Percentiles rank a stretch among this genome's conserved stretches.
Evolutionary conservation across 2,888 invertebrate genomes (phyloP).

Genomic region (Noctua comes): DNA sequence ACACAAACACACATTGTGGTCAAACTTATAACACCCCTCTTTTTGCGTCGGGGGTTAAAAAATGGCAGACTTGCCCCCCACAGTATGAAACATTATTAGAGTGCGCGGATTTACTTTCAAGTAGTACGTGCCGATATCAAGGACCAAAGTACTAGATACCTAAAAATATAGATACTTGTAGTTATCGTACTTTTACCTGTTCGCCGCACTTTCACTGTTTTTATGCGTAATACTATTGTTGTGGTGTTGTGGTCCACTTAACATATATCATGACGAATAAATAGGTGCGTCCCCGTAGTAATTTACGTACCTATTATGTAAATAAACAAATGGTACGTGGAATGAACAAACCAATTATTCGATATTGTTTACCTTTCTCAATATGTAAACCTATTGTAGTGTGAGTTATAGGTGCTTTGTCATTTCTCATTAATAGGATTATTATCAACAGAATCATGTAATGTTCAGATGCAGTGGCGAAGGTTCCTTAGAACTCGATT

Average conservation of each 20-base stretch:
- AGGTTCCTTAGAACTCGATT: too few relatives aligned
- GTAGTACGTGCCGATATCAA: background rate
- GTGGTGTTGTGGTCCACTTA: background rate
- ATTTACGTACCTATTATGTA: background rate
- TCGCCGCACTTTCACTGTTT: background rate
- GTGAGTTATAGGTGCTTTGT: background rate
- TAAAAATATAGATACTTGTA: background rate
- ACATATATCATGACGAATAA: background rate
- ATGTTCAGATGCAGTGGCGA: background rate
- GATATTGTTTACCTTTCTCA: constrained; percentile 6
- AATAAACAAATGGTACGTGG: background rate
- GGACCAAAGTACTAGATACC: background rate
- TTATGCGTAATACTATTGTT: background rate
- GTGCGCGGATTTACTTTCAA: background rate
- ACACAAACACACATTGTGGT: too few relatives aligned
- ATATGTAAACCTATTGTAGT: background rate
- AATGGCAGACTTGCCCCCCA: background rate
- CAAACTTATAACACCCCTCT: too few relatives aligned
- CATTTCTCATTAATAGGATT: constrained; percentile 19
- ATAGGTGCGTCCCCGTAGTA: constrained; percentile 21
- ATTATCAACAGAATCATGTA: constrained; percentile 8
- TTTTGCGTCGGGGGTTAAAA: too few relatives aligned
- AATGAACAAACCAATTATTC: background rate
- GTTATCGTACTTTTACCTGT: background rate
- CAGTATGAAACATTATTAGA: background rate